Base-by-base conservation (phyloP, 2,888 invertebrate genomes). In the Saturnia japonica region DNA sequence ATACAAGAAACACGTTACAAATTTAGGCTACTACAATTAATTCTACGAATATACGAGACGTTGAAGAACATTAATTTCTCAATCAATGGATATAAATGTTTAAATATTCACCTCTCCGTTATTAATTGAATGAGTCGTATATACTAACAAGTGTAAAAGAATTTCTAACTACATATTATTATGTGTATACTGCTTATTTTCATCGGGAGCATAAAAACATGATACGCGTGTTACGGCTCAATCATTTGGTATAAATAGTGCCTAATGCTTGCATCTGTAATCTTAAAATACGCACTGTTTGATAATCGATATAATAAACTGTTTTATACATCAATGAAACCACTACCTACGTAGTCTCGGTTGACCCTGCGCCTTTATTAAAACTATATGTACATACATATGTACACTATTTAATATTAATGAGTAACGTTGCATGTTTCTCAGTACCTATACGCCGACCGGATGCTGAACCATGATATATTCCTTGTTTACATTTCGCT, bases 401-500 rank as follows among this genome's bases (percentile, higher is more conserved):
- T 25, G 25, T 60, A 60, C 25, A 28, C 74, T 78, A 78, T 78
- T 77, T 70, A 77, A 78, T 76, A 72, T 76, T 76, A 73, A 74
- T 78, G 71, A 71, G 77, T 78, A 78, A 75, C 74, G 82, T 81
- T 72, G 76, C 86, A 84, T 84, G 80, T 78, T 86, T 84, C 87
- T 89, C 78, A 85, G 85, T 86, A n/a, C n/a, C n/a, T n/a, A 85
- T 77, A 78, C 76, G 77, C 83, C 81, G 84, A 85, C 86, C 84
- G 85, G 84, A 86, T 85, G 84, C 82, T 77, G 80, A 79, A 76
- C 77, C 67, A 82, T 81, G 83, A 88, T 88, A 87, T 88, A 88
- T 82, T 83, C 77, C 81, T 78, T 88, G 88, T 88, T 88, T 86
- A 87, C 86, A 88, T 88, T 85, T 81, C 82, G 81, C 82, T 82